Conservation (phyloP, 2,797 vertebrate genomes). For the Pygocentrus nattereri region DNA sequence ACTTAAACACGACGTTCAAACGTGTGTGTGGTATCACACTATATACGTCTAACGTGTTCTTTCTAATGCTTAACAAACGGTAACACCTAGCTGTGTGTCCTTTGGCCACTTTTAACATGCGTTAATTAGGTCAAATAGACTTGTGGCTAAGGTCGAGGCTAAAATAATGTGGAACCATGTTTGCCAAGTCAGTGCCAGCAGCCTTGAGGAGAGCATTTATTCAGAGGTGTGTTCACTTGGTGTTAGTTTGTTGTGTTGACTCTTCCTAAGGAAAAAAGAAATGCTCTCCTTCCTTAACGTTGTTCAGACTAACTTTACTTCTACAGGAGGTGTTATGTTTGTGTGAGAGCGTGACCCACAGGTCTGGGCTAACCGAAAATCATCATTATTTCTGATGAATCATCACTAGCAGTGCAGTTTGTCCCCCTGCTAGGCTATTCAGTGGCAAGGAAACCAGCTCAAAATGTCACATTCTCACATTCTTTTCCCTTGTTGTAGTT, state of each 20-base stretch:
- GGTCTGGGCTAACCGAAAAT: neutral
- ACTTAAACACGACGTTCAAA: too few species aligned
- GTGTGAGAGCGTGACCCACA: slow-evolving; percentile 71
- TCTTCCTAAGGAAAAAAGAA: neutral
- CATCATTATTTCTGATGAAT: too few species aligned
- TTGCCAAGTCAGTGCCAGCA: neutral
- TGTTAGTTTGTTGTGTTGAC: slow-evolving; percentile 15
- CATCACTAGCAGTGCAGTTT: neutral
- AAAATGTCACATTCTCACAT: neutral
- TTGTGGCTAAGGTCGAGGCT: neutral
- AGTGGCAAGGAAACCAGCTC: too few species aligned
- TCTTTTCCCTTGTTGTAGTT: too few species aligned
- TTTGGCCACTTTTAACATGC: neutral
- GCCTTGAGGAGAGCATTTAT: neutral
- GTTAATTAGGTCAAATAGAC: too few species aligned
- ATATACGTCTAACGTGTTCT: too few species aligned
- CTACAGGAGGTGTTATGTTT: slow-evolving; percentile 72
- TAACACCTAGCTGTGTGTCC: neutral
- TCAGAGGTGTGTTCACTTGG: neutral
- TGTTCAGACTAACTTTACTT: slow-evolving; percentile 34
- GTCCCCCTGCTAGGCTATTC: neutral
- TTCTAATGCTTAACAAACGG: too few species aligned
- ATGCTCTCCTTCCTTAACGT: slow-evolving; percentile 29
- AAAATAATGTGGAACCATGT: neutral
- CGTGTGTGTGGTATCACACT: too few species aligned